phyloP scores from a whole-genome alignment of 2,113 vertebrate genomes.

The Athene noctua region DNA sequence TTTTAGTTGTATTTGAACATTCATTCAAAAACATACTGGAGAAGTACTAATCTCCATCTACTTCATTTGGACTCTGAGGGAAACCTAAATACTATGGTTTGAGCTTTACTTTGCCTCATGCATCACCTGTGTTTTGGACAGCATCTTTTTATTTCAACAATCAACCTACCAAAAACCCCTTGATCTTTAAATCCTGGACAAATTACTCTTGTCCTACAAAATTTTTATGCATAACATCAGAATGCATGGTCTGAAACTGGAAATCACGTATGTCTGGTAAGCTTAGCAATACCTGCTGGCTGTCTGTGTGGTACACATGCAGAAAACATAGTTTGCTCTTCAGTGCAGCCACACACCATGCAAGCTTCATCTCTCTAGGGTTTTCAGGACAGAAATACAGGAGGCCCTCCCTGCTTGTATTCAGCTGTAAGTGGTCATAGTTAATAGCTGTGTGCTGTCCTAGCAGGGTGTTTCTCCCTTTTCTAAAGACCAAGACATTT shows the following conservation, averaged over 20 bases:
- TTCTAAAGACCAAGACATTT: neutral
- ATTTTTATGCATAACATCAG: neutral
- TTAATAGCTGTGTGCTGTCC: neutral
- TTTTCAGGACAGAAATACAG: neutral
- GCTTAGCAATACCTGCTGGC: neutral
- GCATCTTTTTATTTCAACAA: neutral
- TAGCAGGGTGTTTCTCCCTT: neutral
- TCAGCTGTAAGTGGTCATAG: fast-evolving
- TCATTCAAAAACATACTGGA: neutral
- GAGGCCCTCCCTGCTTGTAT: neutral
- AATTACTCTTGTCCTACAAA: neutral
- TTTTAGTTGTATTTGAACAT: neutral
- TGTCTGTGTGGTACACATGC: neutral
- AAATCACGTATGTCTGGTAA: neutral
- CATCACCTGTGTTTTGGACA: neutral
- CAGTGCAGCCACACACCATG: fast-evolving
- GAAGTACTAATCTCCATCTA: neutral
- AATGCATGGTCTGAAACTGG: neutral
- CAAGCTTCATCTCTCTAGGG: neutral
- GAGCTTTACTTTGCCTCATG: neutral
- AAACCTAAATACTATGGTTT: neutral
- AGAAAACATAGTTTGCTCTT: neutral
- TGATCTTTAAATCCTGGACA: neutral
- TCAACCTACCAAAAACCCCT: neutral
- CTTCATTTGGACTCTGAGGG: neutral